Evolutionary conservation across 2,113 vertebrate species (phyloP).

Genomic region (Prolemur simus): DNA sequence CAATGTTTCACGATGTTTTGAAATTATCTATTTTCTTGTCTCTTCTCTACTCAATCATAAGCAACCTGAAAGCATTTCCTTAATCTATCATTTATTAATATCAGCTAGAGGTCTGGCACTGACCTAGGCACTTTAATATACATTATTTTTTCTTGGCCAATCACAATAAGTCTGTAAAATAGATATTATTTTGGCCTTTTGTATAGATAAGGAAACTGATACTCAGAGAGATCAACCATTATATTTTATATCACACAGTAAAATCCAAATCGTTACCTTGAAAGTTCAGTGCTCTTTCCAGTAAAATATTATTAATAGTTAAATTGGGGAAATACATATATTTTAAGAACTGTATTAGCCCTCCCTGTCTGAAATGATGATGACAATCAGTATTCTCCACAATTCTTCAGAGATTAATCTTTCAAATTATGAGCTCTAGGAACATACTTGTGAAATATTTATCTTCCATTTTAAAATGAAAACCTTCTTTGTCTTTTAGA

Average conservation of each 20-base stretch:
- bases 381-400: not conserved
- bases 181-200: not conserved
- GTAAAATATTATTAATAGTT: not conserved
- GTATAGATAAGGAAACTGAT: not conserved
- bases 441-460: slow-evolving; percentile 48
- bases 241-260: not conserved
- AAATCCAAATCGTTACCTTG: not conserved
- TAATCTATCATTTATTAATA: not conserved
- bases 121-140: not conserved
- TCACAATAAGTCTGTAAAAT: not conserved
- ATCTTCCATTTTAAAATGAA: slow-evolving; percentile 39
- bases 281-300: not conserved
- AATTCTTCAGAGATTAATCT: not conserved
- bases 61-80: not conserved
- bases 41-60: not conserved
- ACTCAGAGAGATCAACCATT: not conserved
- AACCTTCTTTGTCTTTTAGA: not conserved
- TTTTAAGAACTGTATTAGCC: not conserved
- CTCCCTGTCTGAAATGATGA: not conserved
- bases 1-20: not conserved
- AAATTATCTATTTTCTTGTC: not conserved
- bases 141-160: not conserved
- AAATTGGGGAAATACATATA: not conserved
- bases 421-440: slow-evolving; percentile 12
- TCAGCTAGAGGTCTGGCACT: not conserved